Evolutionary conservation across 2,113 vertebrate species (phyloP).

Genomic region (Felis catus): DNA sequence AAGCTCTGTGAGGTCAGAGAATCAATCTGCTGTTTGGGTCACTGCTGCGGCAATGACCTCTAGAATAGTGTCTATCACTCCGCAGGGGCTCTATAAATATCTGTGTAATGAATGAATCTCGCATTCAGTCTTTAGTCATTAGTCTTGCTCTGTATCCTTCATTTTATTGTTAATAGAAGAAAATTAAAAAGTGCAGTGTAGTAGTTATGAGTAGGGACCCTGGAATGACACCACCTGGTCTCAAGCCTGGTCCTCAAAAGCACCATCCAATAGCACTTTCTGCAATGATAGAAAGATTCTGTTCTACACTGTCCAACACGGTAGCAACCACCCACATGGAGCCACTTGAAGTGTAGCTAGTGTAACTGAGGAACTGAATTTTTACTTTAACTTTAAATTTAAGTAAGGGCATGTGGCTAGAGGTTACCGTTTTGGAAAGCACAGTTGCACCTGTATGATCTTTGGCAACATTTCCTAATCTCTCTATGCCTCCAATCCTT

Average conservation of each 20-base stretch:
- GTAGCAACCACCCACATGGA: background rate
- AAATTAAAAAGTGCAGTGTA: background rate
- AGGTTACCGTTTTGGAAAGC: background rate
- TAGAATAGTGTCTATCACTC: background rate
- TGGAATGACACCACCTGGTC: background rate
- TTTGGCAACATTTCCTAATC: background rate
- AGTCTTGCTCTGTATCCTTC: background rate
- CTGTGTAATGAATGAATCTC: background rate
- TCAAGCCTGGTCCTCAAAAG: background rate
- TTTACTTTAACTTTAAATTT: background rate
- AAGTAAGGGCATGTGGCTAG: background rate
- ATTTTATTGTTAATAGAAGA: background rate
- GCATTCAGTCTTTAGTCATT: background rate
- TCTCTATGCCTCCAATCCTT: background rate
- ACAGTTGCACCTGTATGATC: background rate
- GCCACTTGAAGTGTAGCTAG: background rate
- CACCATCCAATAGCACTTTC: background rate
- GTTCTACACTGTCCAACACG: background rate
- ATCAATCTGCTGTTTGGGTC: background rate
- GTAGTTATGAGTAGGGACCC: background rate
- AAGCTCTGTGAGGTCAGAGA: background rate
- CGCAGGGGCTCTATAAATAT: background rate
- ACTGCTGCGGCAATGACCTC: background rate
- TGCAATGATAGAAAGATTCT: background rate
- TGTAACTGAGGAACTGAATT: background rate